These are phyloP conservation scores for Callorhinus ursinus DNA, from an alignment of 2,113 vertebrate species.

Conservation along the genomic window DNA sequence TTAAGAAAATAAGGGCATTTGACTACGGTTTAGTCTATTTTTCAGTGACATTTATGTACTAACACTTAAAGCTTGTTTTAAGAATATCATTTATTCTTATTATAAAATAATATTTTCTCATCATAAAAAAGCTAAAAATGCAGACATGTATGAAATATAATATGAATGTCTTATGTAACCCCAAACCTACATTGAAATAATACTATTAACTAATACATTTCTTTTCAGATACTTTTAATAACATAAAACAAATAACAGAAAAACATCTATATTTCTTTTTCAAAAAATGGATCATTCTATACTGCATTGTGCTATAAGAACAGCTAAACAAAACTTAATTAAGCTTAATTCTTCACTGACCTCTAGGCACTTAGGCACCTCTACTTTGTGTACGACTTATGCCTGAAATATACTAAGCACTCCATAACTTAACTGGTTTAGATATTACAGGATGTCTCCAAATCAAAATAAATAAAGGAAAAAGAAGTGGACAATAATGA, in stretches of 20 bases:
- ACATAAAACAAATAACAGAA: neutral
- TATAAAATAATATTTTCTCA: neutral
- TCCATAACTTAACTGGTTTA: neutral
- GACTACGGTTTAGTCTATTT: neutral
- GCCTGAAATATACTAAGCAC: neutral
- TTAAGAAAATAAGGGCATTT: neutral
- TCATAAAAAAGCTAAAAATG: neutral
- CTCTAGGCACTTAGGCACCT: neutral
- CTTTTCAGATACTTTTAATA: neutral
- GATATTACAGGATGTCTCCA: neutral
- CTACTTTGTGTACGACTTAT: neutral
- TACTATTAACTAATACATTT: neutral
- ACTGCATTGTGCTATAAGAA: neutral
- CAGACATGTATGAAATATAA: neutral
- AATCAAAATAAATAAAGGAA: neutral
- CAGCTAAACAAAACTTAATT: neutral
- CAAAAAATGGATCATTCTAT: neutral
- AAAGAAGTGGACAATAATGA: neutral
- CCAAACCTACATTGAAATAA: neutral
- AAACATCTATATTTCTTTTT: neutral
- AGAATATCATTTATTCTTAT: neutral
- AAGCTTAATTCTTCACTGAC: neutral
- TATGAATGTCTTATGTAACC: neutral
- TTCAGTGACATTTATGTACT: neutral
- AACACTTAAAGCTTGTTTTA: neutral